These are phyloP conservation scores for Pollenia griseotomentosa DNA, from an alignment of 2,888 invertebrate genomes.

Conservation along the genomic window DNA sequence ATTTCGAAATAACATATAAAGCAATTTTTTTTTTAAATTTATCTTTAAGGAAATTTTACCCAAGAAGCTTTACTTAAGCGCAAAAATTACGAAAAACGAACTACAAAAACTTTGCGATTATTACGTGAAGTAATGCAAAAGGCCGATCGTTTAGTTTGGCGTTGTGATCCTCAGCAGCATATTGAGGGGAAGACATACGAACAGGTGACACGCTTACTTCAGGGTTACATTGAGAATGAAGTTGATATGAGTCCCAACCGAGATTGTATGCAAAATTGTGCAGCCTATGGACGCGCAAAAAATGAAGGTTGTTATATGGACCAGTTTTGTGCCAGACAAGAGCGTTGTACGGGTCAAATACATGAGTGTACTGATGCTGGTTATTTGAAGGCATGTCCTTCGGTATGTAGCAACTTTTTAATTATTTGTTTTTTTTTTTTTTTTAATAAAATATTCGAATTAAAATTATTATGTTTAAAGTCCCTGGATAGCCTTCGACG, in stretches of 20 bases:
- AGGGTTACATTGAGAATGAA: conserved; percentile 95
- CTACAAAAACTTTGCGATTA: conserved; percentile 87
- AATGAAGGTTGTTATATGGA: conserved; percentile 90
- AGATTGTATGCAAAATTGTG: conserved; percentile 92
- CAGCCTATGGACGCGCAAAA: conserved; percentile 89
- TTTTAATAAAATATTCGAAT: not conserved
- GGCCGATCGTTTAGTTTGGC: conserved; percentile 89
- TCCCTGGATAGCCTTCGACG: conserved; percentile 85
- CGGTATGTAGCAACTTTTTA: conserved; percentile 85
- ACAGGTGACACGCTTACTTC: conserved; percentile 91
- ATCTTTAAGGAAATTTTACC: conserved; percentile 88
- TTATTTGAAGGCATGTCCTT: conserved; percentile 93
- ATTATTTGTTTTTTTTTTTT: not conserved
- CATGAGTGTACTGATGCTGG: conserved; percentile 91
- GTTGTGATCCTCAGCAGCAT: conserved; percentile 89
- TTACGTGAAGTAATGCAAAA: conserved; percentile 88
- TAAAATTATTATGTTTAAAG: conserved; percentile 52
- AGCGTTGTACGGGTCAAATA: conserved; percentile 88
- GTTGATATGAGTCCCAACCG: conserved; percentile 91
- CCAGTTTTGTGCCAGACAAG: conserved; percentile 88
- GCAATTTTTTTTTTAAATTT: not conserved
- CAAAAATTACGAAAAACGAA: conserved; percentile 88
- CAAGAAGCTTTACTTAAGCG: conserved; percentile 89
- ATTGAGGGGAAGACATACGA: conserved; percentile 88
- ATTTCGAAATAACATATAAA: not conserved